Percentiles rank a stretch among this genome's conserved stretches.
These are phyloP conservation scores for Pediacus dermestoides DNA, from an alignment of 2,888 invertebrate genomes.

Conservation along the genomic window DNA sequence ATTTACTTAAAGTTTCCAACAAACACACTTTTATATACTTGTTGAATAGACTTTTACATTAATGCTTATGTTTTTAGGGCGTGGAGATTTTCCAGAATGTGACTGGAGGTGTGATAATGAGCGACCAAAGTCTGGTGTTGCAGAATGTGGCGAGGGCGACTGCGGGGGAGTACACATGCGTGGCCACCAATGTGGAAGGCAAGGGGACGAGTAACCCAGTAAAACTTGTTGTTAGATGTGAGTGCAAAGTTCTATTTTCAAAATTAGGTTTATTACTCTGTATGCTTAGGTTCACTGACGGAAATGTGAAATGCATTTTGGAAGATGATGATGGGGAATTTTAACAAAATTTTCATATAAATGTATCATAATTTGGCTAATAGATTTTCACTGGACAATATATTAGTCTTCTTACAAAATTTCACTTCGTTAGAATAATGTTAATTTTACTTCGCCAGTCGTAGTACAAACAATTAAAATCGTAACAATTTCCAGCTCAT, in stretches of 20 bases:
- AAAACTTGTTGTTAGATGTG: constrained; percentile 66
- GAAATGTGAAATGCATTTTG: background rate
- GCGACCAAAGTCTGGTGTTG: constrained; percentile 81
- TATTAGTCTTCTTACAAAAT: no score
- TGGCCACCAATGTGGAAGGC: constrained; percentile 82
- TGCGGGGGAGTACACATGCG: constrained; percentile 84
- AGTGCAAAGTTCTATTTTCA: constrained; percentile 47
- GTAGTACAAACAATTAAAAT: no score
- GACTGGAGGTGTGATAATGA: constrained; percentile 76
- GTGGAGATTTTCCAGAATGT: constrained; percentile 80
- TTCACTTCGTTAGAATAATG: no score
- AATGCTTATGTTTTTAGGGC: constrained; percentile 54
- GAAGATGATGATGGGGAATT: no score
- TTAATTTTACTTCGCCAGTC: no score
- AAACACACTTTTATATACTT: constrained; percentile 17
- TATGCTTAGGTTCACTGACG: constrained; percentile 3
- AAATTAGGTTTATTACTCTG: constrained; percentile 19
- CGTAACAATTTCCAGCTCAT: no score
- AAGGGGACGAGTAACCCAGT: constrained; percentile 73
- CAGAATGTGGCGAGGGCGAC: constrained; percentile 78
- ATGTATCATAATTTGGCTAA: no score
- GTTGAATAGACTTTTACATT: constrained; percentile 16
- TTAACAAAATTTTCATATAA: no score
- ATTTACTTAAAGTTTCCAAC: constrained; percentile 15
- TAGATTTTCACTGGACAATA: no score